Evolutionary conservation across 2,113 vertebrate species (phyloP).

Genomic region (Myodes glareolus): DNA sequence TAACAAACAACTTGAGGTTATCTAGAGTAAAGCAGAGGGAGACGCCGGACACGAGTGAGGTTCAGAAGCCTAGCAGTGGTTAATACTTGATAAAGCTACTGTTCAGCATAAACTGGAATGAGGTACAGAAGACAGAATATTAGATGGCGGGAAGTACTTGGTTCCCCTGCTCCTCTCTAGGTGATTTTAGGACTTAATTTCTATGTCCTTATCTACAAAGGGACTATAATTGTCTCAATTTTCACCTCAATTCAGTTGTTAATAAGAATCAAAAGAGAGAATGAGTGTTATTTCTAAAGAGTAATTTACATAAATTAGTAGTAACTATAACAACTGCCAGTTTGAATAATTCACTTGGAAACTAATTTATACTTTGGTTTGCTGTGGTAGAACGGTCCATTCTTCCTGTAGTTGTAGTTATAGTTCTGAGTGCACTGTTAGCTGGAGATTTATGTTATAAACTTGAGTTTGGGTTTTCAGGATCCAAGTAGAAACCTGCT

Average conservation of each 20-base stretch:
- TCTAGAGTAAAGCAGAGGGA: conserved; percentile 2
- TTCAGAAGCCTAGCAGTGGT: not conserved
- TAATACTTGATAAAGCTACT: not conserved
- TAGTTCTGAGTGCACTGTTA: not conserved
- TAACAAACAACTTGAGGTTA: not conserved
- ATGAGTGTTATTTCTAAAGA: not conserved
- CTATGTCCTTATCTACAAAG: conserved; percentile 42
- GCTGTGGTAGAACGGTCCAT: not conserved
- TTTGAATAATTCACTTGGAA: conserved; percentile 7
- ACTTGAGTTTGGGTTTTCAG: not conserved
- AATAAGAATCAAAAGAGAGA: conserved; percentile 41
- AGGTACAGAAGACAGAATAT: not conserved
- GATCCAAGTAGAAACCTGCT: not conserved
- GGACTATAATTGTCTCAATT: not conserved
- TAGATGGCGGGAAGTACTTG: not conserved
- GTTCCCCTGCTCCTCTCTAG: not conserved
- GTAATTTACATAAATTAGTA: conserved; percentile 21
- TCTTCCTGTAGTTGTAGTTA: not conserved
- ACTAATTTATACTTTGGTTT: conserved; percentile 24
- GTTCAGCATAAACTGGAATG: not conserved
- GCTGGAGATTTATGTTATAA: conserved; percentile 44
- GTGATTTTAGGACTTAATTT: not conserved
- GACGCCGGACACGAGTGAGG: not conserved
- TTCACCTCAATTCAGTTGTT: not conserved
- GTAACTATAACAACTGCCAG: conserved; percentile 1